phyloP scores from a whole-genome alignment of 2,797 vertebrate genomes.

The Epinephelus awoara region DNA sequence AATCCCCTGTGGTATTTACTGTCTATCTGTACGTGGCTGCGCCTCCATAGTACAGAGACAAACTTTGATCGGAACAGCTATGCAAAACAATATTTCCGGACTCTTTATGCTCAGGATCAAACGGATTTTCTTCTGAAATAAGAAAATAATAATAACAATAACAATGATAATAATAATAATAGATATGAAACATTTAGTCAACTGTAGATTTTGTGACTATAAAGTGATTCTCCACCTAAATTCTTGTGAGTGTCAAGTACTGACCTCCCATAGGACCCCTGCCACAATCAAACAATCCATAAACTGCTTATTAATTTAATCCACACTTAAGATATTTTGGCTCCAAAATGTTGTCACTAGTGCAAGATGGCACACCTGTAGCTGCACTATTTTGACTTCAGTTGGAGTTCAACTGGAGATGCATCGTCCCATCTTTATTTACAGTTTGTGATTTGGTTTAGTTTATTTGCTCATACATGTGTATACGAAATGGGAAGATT shows the following conservation, averaged over 20 bases:
- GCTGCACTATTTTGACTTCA: too few species aligned
- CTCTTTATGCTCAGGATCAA: not conserved
- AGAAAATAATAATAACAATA: not conserved
- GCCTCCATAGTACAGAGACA: not conserved
- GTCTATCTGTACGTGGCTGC: conserved; percentile 1
- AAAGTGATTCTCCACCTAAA: not conserved
- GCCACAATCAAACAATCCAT: not conserved
- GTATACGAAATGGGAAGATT: too few species aligned
- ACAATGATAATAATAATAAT: too few species aligned
- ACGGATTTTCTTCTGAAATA: not conserved
- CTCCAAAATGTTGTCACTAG: too few species aligned
- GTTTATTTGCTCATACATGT: too few species aligned
- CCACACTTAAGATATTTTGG: not conserved
- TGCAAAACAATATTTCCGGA: conserved; percentile 6
- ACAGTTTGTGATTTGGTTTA: too few species aligned
- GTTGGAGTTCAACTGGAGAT: too few species aligned
- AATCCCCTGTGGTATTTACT: conserved; percentile 44
- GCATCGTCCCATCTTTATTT: too few species aligned
- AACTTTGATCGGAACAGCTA: not conserved
- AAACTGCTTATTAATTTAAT: not conserved
- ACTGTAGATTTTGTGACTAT: not conserved
- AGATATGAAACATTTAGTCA: not conserved
- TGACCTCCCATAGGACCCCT: too few species aligned
- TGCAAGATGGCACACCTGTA: too few species aligned
- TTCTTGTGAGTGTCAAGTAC: not conserved